A percentile compares a stretch with the other conserved stretches of the same genome.
Evolutionary conservation across 2,797 vertebrate species (phyloP).

Genomic region (Amniataba percoides): DNA sequence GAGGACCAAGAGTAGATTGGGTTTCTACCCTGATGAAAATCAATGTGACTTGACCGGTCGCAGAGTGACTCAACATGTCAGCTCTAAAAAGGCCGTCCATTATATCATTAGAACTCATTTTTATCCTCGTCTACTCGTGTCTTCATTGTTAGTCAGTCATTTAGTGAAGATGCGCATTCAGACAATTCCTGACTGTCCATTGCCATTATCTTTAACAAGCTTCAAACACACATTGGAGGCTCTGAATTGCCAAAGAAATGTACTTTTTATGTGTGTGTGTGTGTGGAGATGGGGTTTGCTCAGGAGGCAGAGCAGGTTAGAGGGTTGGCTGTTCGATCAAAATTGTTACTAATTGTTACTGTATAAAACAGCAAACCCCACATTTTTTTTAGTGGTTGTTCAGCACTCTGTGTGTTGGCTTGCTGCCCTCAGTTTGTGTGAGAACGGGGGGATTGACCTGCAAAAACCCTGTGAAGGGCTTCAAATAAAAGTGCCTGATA

Average conservation of each 20-base stretch:
- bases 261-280: slow-evolving; percentile 12
- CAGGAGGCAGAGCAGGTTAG: too few relatives aligned
- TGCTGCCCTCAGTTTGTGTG: too few relatives aligned
- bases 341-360: too few relatives aligned
- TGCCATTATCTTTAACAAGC: slow-evolving; percentile 70
- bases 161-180: slow-evolving; percentile 63
- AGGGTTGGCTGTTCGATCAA: too few relatives aligned
- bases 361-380: too few relatives aligned
- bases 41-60: slow-evolving; percentile 78
- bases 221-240: slow-evolving; percentile 47
- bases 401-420: too few relatives aligned
- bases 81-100: slow-evolving; percentile 77
- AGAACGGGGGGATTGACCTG: too few relatives aligned
- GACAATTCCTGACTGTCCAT: slow-evolving; percentile 76
- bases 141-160: slow-evolving; percentile 78
- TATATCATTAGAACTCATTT: slow-evolving; percentile 85
- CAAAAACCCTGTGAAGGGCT: too few relatives aligned
- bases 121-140: slow-evolving; percentile 75
- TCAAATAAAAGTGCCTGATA: too few relatives aligned
- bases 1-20: slow-evolving; percentile 71
- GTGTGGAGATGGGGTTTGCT: background rate
- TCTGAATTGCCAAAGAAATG: slow-evolving; percentile 41
- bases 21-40: slow-evolving; percentile 84
- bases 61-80: slow-evolving; percentile 84
- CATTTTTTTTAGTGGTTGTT: too few relatives aligned